Evolutionary conservation across 2,888 invertebrate genomes (phyloP).

Genomic region (Megamerina dolium): DNA sequence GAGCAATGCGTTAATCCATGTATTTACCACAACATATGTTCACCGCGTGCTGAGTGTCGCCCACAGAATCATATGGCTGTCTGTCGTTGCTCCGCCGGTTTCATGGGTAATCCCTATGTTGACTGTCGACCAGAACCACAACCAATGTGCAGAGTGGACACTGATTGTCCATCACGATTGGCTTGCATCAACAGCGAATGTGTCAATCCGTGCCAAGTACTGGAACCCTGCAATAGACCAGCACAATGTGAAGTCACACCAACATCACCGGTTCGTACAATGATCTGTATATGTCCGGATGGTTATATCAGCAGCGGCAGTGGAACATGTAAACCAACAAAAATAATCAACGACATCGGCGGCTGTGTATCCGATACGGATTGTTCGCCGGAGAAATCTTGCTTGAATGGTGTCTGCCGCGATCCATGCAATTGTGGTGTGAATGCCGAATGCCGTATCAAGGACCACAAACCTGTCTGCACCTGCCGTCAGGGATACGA

Average conservation of each 20-base stretch:
- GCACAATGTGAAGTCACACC: slow-evolving; percentile 76
- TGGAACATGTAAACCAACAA: slow-evolving; percentile 72
- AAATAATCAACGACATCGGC: slow-evolving; percentile 57
- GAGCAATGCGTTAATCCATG: slow-evolving; percentile 83
- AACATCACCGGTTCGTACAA: slow-evolving; percentile 77
- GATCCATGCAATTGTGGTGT: slow-evolving; percentile 82
- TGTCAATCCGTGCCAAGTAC: slow-evolving; percentile 71
- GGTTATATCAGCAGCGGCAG: slow-evolving; percentile 81
- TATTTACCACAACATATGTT: slow-evolving; percentile 68
- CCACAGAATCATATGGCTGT: slow-evolving; percentile 76
- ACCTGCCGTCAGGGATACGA: slow-evolving; percentile 77
- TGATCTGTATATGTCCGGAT: slow-evolving; percentile 84
- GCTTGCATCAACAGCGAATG: slow-evolving; percentile 80
- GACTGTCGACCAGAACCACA: slow-evolving; percentile 68
- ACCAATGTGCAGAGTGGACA: slow-evolving; percentile 73
- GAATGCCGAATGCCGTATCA: slow-evolving; percentile 77
- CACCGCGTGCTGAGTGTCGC: slow-evolving; percentile 70
- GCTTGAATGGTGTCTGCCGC: slow-evolving; percentile 71
- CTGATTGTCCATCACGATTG: slow-evolving; percentile 71
- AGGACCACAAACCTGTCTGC: slow-evolving; percentile 81
- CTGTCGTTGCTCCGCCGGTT: slow-evolving; percentile 76
- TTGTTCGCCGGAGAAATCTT: slow-evolving; percentile 71
- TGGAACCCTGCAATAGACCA: slow-evolving; percentile 74
- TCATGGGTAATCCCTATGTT: slow-evolving; percentile 73
- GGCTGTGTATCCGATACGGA: slow-evolving; percentile 72